These are phyloP conservation scores for Taphrorychus bicolor DNA, from an alignment of 2,888 invertebrate species.

Conservation along the genomic window DNA sequence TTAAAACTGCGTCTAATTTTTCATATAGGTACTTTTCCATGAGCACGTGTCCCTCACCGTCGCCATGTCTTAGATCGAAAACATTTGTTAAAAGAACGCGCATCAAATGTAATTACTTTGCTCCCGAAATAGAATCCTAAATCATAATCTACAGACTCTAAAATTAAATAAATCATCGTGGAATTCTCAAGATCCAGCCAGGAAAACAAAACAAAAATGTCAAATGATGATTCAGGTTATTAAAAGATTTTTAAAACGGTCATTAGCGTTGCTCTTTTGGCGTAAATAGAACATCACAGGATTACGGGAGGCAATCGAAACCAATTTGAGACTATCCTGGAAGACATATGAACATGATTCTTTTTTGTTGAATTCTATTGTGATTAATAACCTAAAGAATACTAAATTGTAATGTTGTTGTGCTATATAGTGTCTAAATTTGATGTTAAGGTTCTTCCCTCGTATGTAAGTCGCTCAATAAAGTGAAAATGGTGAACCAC, in stretches of 20 bases:
- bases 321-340: not conserved
- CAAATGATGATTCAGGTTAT: conserved; percentile 51
- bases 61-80: conserved; percentile 46
- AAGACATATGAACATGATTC: not conserved
- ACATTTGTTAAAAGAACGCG: conserved; percentile 51
- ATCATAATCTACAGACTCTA: conserved; percentile 46
- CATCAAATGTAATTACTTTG: conserved; percentile 45
- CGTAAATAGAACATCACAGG: conserved; percentile 19
- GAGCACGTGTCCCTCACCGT: not conserved
- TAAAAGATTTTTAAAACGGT: conserved; percentile 49
- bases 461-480: not conserved
- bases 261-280: conserved; percentile 39
- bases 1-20: too few species aligned
- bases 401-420: too few species aligned
- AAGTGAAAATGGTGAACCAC: conserved; percentile 5
- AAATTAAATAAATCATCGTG: conserved; percentile 52
- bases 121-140: conserved; percentile 42
- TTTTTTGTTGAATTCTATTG: too few species aligned
- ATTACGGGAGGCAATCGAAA: not conserved
- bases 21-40: too few species aligned
- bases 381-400: too few species aligned
- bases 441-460: not conserved
- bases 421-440: too few species aligned
- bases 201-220: conserved; percentile 51
- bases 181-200: conserved; percentile 48